Conservation (phyloP, 53 echinoderm and acorn worm species). For the Antedon mediterranea region DNA sequence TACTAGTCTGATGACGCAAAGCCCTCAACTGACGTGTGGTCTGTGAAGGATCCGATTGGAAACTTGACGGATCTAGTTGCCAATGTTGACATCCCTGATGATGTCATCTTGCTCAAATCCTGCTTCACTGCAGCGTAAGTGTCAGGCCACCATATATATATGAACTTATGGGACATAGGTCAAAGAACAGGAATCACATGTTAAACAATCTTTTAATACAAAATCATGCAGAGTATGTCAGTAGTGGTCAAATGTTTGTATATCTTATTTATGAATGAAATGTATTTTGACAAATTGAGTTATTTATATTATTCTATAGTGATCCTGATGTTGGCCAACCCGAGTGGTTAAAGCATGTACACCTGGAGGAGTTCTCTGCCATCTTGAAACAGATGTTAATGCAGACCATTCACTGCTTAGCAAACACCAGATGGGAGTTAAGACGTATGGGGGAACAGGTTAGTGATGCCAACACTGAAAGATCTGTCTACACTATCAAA, state of each 20-base stretch:
- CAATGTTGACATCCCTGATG: not conserved
- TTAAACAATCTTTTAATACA: too few species aligned
- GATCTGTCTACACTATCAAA: too few species aligned
- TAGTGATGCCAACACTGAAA: not conserved
- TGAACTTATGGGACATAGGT: too few species aligned
- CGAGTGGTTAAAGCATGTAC: not conserved
- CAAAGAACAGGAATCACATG: too few species aligned
- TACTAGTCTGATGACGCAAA: not conserved
- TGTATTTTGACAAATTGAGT: too few species aligned
- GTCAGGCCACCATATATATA: not conserved
- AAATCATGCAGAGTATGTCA: too few species aligned
- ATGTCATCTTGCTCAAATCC: slow-evolving; percentile 1
- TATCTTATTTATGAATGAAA: too few species aligned
- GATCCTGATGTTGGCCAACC: not conserved
- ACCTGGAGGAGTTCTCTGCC: slow-evolving; percentile 41
- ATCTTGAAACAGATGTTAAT: slow-evolving; percentile 61
- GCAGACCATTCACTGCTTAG: slow-evolving; percentile 71
- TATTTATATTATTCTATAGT: not conserved
- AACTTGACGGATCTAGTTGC: not conserved
- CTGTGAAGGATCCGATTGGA: not conserved
- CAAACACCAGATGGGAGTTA: slow-evolving; percentile 72
- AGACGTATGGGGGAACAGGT: slow-evolving; percentile 94
- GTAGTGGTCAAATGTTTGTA: too few species aligned
- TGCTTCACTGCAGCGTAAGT: not conserved
- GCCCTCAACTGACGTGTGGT: not conserved